Evolutionary conservation across 37 sponge, comb jelly and placozoan species (phyloP).

Genomic region (Aplysina aerophoba): DNA sequence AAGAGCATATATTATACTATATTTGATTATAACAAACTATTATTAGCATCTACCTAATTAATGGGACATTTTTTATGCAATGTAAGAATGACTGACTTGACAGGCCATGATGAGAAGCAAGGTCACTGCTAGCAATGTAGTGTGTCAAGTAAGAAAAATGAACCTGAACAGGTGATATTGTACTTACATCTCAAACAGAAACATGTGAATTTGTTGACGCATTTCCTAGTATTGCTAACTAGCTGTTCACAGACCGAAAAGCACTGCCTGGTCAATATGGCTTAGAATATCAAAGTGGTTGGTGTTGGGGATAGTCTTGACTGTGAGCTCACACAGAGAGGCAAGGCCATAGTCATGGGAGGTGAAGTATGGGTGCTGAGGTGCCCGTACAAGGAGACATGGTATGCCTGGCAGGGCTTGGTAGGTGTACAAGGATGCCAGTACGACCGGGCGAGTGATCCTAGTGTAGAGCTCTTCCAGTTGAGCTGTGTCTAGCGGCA

Average conservation of each 20-base stretch:
- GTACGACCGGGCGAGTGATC: neutral
- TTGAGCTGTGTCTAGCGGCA: neutral
- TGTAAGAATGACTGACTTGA: too few species aligned
- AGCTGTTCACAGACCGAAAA: neutral
- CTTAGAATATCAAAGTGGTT: neutral
- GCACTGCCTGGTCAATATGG: neutral
- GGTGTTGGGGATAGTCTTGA: neutral
- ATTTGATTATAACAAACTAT: too few species aligned
- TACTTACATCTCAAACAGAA: too few species aligned
- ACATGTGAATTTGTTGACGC: too few species aligned
- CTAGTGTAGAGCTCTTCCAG: neutral
- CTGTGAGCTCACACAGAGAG: constrained; percentile 6
- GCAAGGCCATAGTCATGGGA: constrained; percentile 41
- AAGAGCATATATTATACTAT: too few species aligned
- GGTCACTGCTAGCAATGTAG: neutral
- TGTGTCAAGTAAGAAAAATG: too few species aligned
- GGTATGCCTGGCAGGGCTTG: neutral
- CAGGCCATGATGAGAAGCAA: neutral
- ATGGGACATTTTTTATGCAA: too few species aligned
- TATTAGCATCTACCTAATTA: too few species aligned
- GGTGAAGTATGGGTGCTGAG: constrained; percentile 4
- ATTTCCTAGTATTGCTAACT: neutral
- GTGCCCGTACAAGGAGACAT: constrained; percentile 16
- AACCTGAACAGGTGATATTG: too few species aligned
- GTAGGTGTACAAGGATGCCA: neutral